Evolutionary conservation across 2,797 vertebrate genomes (phyloP), one percentile per base, ranked within the genome.

Genomic region (Acanthurus tractus): DNA sequence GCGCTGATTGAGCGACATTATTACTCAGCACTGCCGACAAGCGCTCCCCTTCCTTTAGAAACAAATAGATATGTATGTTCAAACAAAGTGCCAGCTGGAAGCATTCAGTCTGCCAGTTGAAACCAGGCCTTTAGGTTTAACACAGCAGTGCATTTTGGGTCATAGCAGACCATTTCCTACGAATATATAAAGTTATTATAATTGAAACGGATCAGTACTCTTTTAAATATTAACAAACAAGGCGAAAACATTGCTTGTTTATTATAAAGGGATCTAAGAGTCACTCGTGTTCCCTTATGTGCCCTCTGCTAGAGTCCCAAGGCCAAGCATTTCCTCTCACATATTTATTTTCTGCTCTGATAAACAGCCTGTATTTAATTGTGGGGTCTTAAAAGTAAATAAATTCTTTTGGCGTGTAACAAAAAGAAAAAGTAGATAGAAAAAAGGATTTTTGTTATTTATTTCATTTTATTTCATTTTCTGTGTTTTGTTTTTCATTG

Each of bases 1-100:
- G 92, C 86, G 82, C 93, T 95, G 95, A 95, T 95, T 95, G 95
- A 95, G 92, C 88, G 93, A 91, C 93, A 70, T 93, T 94, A 93
- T 95, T 95, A 94, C 92, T 94, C 92, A 93, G 91, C 90, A 90
- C 89, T 63, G 88, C 45, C 73, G 78, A 87, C 88, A 86, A 72
- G 56, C 61, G 57, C 89, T 64, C 40, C 64, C 74, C 86, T 76
- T 72, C 72, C 65, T 86, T 79, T 58, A 48, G 86, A 89, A 93
- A 89, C 90, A 92, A 91, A 91, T 81, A 88, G 75, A 83, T 23
- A 53, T 70, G 69, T 77, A 38, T 50, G 59, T 80, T 81, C 46
- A 58, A 82, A 74, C 73, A 62, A 48, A 65, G 71, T 55, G 52
- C 22, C 49, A 63, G 59, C 44, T 77, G 84, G 63, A 80, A 77